Percentiles rank a stretch among this genome's conserved stretches.
These are phyloP conservation scores for Thumatha senex DNA, from an alignment of 2,888 invertebrate species.

Conservation along the genomic window DNA sequence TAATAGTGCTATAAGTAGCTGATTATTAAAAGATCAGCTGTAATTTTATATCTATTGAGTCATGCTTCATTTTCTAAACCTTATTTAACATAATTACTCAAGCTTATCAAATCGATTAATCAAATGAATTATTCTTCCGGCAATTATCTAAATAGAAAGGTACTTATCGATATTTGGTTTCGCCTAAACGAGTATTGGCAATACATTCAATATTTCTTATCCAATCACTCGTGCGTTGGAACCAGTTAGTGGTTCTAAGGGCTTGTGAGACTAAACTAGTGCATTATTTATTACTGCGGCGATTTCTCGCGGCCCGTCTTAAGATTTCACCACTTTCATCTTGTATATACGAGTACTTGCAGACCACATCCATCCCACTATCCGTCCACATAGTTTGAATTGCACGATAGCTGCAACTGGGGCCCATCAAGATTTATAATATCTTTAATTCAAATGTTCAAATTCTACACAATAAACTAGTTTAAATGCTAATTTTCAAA, in stretches of 20 bases:
- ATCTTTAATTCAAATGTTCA: constrained; percentile 3
- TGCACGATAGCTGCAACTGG: constrained; percentile 6
- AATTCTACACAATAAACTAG: constrained; percentile 8
- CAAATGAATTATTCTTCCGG: constrained; percentile 34
- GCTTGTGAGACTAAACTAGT: constrained; percentile 69
- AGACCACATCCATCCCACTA: constrained; percentile 50
- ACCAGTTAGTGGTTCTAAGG: constrained; percentile 69
- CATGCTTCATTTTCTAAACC: constrained; percentile 30
- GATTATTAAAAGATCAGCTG: constrained; percentile 12
- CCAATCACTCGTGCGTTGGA: constrained; percentile 52
- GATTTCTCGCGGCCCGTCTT: constrained; percentile 73
- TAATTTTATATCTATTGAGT: constrained; percentile 13
- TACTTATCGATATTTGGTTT: constrained; percentile 34
- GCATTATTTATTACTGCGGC: constrained; percentile 78
- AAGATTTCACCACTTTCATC: constrained; percentile 82
- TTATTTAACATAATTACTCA: constrained; percentile 26
- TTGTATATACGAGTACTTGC: constrained; percentile 62
- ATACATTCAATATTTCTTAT: constrained; percentile 43
- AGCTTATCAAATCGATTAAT: constrained; percentile 36
- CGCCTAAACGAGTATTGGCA: constrained; percentile 37
- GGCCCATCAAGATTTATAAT: constrained; percentile 7
- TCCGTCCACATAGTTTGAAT: constrained; percentile 39
- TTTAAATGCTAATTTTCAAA: constrained; percentile 14
- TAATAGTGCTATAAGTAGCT: not conserved
- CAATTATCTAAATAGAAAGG: constrained; percentile 37